Evolutionary conservation across 2,113 vertebrate species (phyloP), one percentile per base, ranked within the genome.

Genomic region (Hyperoodon ampullatus): DNA sequence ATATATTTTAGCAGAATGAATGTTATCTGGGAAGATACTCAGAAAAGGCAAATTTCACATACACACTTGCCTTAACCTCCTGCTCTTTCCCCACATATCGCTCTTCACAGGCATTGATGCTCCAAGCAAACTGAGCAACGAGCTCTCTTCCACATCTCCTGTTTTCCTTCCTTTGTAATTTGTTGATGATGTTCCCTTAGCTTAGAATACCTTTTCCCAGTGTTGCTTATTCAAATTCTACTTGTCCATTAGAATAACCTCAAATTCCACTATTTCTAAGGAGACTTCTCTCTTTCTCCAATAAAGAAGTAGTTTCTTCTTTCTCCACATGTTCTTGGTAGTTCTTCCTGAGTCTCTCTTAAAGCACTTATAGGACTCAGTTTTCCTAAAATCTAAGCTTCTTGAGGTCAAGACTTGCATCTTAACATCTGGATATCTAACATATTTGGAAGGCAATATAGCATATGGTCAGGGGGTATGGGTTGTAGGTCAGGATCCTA

Each of bases 51-150:
- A 53, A 42, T 42, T 14, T 82, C 71, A 21, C 19, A 0, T 28
- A 24, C 13, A 26, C 2, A 10, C 19, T 65, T 23, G 26, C 26
- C 11, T 72, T 18, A 15, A 8, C 24, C 28, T 47, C 33, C 5
- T 8, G 2, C 15, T 47, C 44, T n/a, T 50, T 7, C 11, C 33
- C 8, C 23, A 26, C 9, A 10, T 8, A 13, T 44, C 1, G 0
- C 28, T 44, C 23, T 55, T 94, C n/a, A 18, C n/a, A 16, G 5
- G 1, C 18, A 12, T 1, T 47, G 71, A 21, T 33, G 33, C 8
- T 75, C 28, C 13, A 39, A 5, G 26, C 35, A 55, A 23, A 13
- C 71, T 33, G 39, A 68, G 28, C 16, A 3, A 4, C 33, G 23
- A 26, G 13, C 5, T 33, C 1, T 30, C 39, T 26, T 14, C 61